phyloP scores from a whole-genome alignment of 2,888 invertebrate genomes.

The Apodemia zela region DNA sequence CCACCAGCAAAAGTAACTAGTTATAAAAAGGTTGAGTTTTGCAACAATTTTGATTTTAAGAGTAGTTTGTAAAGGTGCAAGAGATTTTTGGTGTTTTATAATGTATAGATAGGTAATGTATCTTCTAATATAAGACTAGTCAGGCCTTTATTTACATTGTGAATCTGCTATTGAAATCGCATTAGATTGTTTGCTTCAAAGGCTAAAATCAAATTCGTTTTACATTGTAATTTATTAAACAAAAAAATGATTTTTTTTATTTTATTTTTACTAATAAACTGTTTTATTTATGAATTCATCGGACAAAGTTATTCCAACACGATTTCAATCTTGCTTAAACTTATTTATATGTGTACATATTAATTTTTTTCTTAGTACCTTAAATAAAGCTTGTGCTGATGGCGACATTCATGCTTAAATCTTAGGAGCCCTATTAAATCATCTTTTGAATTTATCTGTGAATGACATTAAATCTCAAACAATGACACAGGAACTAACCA shows the following conservation, averaged over 20 bases:
- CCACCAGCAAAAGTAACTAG: slow-evolving; percentile 13
- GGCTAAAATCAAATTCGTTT: neutral
- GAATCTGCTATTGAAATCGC: neutral
- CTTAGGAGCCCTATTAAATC: no score
- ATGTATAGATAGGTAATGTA: slow-evolving; percentile 3
- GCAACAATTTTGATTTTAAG: neutral
- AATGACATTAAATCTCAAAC: neutral
- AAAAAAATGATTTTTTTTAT: no score
- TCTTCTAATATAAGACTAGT: neutral
- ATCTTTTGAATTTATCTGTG: no score
- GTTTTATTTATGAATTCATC: neutral
- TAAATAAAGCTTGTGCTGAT: no score
- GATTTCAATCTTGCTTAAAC: no score
- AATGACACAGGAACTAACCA: slow-evolving; percentile 9
- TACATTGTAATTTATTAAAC: neutral
- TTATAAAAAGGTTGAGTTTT: neutral
- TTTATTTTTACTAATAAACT: no score
- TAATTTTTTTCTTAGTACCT: no score
- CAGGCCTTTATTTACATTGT: slow-evolving; percentile 16
- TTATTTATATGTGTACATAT: no score
- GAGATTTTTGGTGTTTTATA: slow-evolving; percentile 3
- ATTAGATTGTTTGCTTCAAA: neutral
- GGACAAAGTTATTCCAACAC: neutral
- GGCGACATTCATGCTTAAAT: no score
- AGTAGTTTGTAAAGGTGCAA: slow-evolving; percentile 6